phyloP scores from a whole-genome alignment of 2,888 invertebrate genomes.

The Baronia brevicornis region DNA sequence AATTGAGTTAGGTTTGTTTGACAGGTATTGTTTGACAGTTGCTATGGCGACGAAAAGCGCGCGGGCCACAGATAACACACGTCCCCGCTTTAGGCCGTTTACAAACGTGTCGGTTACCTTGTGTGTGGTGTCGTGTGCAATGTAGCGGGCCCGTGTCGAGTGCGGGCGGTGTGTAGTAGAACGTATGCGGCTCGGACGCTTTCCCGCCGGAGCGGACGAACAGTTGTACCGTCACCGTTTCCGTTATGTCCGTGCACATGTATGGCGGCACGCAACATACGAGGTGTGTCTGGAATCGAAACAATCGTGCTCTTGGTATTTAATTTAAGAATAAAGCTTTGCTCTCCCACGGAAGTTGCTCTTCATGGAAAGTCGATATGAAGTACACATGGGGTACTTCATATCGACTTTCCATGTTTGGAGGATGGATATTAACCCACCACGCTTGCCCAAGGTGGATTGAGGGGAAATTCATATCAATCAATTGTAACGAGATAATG shows the following conservation, averaged over 20 bases:
- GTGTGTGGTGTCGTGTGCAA: slow-evolving; percentile 45
- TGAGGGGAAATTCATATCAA: neutral
- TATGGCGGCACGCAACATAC: slow-evolving; percentile 91
- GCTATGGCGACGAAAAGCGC: slow-evolving; percentile 11
- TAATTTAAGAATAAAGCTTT: no score
- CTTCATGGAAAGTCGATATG: no score
- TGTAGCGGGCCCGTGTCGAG: slow-evolving; percentile 36
- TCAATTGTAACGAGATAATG: neutral
- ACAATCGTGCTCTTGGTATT: slow-evolving; percentile 1
- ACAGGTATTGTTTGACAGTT: no score
- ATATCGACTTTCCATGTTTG: no score
- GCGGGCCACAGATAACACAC: slow-evolving; percentile 4
- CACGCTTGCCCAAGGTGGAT: no score
- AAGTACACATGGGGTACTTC: no score
- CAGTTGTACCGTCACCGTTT: slow-evolving; percentile 84
- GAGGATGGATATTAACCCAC: no score
- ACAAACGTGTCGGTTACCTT: slow-evolving; percentile 28
- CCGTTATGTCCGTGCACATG: slow-evolving; percentile 78
- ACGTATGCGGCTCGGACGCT: slow-evolving; percentile 88
- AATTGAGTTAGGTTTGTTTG: no score
- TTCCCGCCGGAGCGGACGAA: slow-evolving; percentile 90
- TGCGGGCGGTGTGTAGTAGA: slow-evolving; percentile 82
- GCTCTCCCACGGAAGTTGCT: no score
- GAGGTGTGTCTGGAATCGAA: slow-evolving; percentile 82
- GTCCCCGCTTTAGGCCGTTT: slow-evolving; percentile 1